These are phyloP conservation scores for Xiphophorus birchmanni DNA, from an alignment of 2,797 vertebrate species.

Conservation along the genomic window DNA sequence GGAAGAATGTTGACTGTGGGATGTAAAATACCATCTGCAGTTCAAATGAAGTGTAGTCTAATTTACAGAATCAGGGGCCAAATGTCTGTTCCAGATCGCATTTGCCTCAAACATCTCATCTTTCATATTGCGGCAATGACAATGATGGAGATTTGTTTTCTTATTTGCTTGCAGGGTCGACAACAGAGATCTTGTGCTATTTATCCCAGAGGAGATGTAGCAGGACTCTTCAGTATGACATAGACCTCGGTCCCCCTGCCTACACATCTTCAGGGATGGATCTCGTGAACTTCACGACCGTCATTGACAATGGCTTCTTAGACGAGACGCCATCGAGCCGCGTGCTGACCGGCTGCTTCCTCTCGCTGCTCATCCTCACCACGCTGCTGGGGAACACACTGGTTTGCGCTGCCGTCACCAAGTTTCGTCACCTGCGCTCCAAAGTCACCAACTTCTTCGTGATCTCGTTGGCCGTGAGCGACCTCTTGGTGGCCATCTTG, in stretches of 20 bases:
- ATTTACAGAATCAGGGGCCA: constrained; percentile 35
- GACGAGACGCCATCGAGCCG: constrained; percentile 89
- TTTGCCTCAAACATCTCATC: constrained; percentile 23
- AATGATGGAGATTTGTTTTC: constrained; percentile 21
- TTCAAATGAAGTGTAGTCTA: constrained; percentile 53
- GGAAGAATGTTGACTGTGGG: not conserved
- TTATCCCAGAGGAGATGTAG: constrained; percentile 36
- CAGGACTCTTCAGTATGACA: constrained; percentile 44
- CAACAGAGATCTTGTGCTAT: constrained; percentile 16
- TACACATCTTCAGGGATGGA: constrained; percentile 82
- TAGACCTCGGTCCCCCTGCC: constrained; percentile 31
- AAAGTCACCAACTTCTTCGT: constrained; percentile 99
- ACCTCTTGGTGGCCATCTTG: constrained; percentile 94
- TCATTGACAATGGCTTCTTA: constrained; percentile 82
- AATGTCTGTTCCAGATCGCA: constrained; percentile 23
- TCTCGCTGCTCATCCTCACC: constrained; percentile 94
- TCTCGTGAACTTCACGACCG: constrained; percentile 87
- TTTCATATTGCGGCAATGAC: constrained; percentile 17
- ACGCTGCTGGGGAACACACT: constrained; percentile 94
- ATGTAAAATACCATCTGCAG: not conserved
- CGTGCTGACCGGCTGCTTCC: constrained; percentile 93
- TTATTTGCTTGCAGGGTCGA: not conserved
- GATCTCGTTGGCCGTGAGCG: constrained; percentile 96
- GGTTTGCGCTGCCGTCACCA: constrained; percentile 93
- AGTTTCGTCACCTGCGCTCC: constrained; percentile 94